These are phyloP conservation scores for Scelioninae gen. 1 DNA, from an alignment of 2,888 invertebrate species.

Conservation along the genomic window DNA sequence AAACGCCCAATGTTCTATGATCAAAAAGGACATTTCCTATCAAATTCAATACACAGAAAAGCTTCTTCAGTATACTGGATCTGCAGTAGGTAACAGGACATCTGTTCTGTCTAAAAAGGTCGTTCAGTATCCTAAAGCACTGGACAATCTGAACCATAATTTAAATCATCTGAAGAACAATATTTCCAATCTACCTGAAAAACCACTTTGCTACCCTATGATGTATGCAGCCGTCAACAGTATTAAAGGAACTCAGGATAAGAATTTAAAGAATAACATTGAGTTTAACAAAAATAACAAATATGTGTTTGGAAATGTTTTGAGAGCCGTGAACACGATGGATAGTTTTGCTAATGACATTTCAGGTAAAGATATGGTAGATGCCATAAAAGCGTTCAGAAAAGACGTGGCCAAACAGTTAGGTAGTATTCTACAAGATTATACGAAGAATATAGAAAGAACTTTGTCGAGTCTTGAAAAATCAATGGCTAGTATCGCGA, in stretches of 20 bases:
- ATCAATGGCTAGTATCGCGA: neutral
- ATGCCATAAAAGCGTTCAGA: neutral
- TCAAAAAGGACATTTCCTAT: slow-evolving; percentile 13
- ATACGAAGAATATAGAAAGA: neutral
- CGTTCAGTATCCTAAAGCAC: neutral
- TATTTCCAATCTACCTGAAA: slow-evolving; percentile 19
- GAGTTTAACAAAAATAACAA: slow-evolving; percentile 33
- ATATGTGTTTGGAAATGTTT: slow-evolving; percentile 8
- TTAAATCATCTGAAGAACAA: neutral
- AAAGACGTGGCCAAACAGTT: neutral
- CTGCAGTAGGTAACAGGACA: neutral
- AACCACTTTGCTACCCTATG: slow-evolving; percentile 23
- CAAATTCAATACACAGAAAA: slow-evolving; percentile 23
- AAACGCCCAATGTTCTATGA: slow-evolving; percentile 5
- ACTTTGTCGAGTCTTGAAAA: neutral
- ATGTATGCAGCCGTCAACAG: slow-evolving; percentile 23
- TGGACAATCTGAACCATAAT: slow-evolving; percentile 27
- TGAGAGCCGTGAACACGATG: slow-evolving; percentile 7
- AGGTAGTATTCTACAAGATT: neutral
- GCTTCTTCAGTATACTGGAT: neutral
- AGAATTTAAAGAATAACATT: slow-evolving; percentile 11
- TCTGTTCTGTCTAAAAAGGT: slow-evolving; percentile 8
- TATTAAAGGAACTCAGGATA: slow-evolving; percentile 17
- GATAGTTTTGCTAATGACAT: slow-evolving; percentile 4
- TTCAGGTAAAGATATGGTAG: neutral